A percentile compares a stretch with the other conserved stretches of the same genome.
phyloP scores from a whole-genome alignment of 2,888 invertebrate species.

The Galeopsomyia nigrocyanea region DNA sequence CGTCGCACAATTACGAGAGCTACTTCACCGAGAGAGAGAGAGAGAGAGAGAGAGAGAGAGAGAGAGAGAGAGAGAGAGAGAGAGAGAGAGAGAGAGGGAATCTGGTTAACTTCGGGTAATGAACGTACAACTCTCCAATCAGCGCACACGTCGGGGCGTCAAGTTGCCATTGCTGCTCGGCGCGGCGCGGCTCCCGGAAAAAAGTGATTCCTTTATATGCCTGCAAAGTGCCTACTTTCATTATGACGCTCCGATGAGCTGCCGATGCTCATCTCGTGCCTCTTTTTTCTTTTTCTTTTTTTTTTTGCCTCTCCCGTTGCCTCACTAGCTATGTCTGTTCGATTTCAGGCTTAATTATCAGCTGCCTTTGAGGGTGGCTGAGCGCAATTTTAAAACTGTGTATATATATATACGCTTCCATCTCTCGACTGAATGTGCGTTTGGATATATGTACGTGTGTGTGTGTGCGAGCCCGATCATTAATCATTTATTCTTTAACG shows the following conservation, averaged over 20 bases:
- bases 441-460: no score
- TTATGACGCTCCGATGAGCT: conserved; percentile 42
- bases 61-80: conserved; percentile 43
- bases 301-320: conserved; percentile 18
- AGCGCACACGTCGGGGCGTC: conserved; percentile 34
- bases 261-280: conserved; percentile 29
- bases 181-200: conserved; percentile 28
- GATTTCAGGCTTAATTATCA: conserved; percentile 40
- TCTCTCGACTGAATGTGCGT: no score
- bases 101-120: conserved; percentile 48
- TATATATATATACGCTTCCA: no score
- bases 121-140: conserved; percentile 45
- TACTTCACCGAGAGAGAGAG: conserved; percentile 9
- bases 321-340: conserved; percentile 15
- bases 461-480: no score
- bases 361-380: conserved; percentile 4
- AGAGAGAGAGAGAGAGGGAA: conserved; percentile 44
- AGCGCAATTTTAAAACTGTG: not conserved
- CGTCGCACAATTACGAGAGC: conserved; percentile 62
- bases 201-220: conserved; percentile 39
- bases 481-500: no score
- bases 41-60: conserved; percentile 21
- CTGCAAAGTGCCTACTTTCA: conserved; percentile 44
- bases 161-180: conserved; percentile 17
- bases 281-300: conserved; percentile 2